Percentiles rank a stretch among this genome's conserved stretches.
These are phyloP conservation scores for Conger conger DNA, from an alignment of 2,113 vertebrate species.

Conservation along the genomic window DNA sequence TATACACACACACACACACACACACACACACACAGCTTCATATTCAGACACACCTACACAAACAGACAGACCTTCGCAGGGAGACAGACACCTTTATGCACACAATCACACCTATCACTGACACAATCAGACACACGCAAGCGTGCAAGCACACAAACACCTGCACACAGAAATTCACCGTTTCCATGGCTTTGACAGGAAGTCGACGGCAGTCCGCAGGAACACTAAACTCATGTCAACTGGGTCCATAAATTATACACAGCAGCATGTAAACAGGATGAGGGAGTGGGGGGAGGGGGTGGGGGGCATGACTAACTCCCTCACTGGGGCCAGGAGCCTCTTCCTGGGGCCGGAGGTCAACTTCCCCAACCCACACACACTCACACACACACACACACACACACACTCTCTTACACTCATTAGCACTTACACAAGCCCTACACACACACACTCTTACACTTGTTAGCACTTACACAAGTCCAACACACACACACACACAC, in stretches of 20 bases:
- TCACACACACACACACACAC: too few species aligned
- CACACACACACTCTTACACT: too few species aligned
- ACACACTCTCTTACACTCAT: too few species aligned
- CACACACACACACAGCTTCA: constrained; percentile 14
- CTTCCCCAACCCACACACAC: too few species aligned
- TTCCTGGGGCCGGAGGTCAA: too few species aligned
- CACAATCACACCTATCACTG: constrained; percentile 39
- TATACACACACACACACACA: constrained; percentile 23
- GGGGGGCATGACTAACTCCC: not conserved
- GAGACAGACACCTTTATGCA: not conserved
- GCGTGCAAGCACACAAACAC: not conserved
- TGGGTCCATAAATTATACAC: not conserved
- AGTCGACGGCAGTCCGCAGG: not conserved
- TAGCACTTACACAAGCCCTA: too few species aligned
- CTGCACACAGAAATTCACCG: not conserved
- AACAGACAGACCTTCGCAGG: too few species aligned
- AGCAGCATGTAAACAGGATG: not conserved
- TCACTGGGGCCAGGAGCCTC: too few species aligned
- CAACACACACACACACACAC: too few species aligned
- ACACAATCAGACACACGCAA: constrained; percentile 14
- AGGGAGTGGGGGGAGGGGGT: not conserved
- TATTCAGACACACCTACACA: not conserved
- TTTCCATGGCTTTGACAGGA: not conserved
- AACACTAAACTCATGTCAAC: not conserved
- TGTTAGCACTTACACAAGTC: too few species aligned